Conservation (phyloP, 2,888 invertebrate genomes). For the Sisyra nigra region DNA sequence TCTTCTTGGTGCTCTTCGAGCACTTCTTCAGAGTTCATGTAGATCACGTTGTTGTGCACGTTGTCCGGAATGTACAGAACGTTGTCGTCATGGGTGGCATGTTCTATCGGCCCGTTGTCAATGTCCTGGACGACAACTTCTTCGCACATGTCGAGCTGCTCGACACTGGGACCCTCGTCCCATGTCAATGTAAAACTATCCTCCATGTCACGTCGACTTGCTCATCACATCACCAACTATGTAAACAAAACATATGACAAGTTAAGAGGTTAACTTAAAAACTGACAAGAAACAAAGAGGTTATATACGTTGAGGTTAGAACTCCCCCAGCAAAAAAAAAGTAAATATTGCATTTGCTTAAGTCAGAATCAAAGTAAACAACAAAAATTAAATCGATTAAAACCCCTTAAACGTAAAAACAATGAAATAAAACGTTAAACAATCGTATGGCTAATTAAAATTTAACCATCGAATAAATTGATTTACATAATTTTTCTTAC, state of each 20-base stretch:
- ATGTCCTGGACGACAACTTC: constrained; percentile 28
- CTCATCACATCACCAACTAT: constrained; percentile 3
- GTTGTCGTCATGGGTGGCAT: constrained; percentile 13
- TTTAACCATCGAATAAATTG: background rate
- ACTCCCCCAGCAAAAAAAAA: constrained; percentile 7
- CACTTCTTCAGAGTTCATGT: constrained; percentile 24
- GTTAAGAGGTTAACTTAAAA: constrained; percentile 19
- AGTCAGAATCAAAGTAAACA: too few relatives aligned
- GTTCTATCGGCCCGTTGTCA: constrained; percentile 14
- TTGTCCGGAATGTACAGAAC: constrained; percentile 22
- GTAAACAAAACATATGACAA: constrained; percentile 10
- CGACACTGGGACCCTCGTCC: constrained; percentile 25
- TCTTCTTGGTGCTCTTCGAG: constrained; percentile 21
- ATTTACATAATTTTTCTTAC: too few relatives aligned
- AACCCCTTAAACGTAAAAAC: too few relatives aligned
- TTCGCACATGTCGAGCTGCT: constrained; percentile 29
- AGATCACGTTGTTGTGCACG: constrained; percentile 23
- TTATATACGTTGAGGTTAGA: constrained; percentile 29
- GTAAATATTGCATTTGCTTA: too few relatives aligned
- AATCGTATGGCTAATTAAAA: constrained; percentile 1
- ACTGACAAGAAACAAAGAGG: constrained; percentile 30
- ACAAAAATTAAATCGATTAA: background rate
- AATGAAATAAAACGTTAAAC: background rate
- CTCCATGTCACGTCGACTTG: constrained; percentile 20
- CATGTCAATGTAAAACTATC: constrained; percentile 24